Evolutionary conservation across 2,888 invertebrate genomes (phyloP).

Genomic region (Lepeophtheirus nordmannii): DNA sequence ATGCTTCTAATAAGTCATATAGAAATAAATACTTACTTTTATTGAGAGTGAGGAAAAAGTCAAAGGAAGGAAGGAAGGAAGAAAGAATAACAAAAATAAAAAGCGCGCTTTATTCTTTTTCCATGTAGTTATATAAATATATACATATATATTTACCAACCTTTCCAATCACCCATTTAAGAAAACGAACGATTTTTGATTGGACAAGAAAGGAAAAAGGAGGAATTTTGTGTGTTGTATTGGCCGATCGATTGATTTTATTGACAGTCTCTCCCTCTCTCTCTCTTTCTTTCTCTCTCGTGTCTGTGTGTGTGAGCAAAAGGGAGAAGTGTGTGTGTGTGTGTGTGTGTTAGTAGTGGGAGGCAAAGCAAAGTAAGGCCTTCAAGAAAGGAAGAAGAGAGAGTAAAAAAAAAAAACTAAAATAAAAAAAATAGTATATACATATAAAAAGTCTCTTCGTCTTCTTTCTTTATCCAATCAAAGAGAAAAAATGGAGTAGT

Average conservation of each 20-base stretch:
- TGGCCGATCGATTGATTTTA: slow-evolving; percentile 6
- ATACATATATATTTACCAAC: too few species aligned
- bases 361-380: background rate
- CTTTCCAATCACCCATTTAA: too few species aligned
- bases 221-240: background rate
- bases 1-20: too few species aligned
- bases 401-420: background rate
- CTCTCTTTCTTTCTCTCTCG: background rate
- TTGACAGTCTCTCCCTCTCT: background rate
- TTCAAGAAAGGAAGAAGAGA: background rate
- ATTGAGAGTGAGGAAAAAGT: background rate
- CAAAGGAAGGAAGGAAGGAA: too few species aligned
- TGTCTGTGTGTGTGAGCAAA: background rate
- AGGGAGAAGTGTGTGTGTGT: too few species aligned
- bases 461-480: background rate
- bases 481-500: background rate
- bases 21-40: too few species aligned
- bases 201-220: background rate
- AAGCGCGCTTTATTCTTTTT: too few species aligned
- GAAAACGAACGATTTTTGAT: too few species aligned
- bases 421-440: background rate
- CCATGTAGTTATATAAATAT: too few species aligned
- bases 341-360: too few species aligned
- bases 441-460: background rate
- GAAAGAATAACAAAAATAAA: too few species aligned